Conservation (phyloP, 2,113 vertebrate species). For the Daubentonia madagascariensis region DNA sequence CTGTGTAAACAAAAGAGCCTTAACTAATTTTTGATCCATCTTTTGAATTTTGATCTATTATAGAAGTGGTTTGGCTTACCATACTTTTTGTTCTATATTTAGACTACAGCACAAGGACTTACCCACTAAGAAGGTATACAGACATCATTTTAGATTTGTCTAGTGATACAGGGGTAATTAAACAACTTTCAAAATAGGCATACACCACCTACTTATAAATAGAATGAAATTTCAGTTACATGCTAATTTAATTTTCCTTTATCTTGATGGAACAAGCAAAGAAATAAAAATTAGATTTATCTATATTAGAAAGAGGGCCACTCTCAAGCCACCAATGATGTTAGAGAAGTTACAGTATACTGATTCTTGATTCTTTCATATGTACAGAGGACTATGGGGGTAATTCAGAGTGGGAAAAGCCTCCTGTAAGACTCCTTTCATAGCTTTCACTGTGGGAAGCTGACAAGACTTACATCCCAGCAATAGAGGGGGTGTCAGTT, state of each 20-base stretch:
- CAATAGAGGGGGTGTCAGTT: background rate
- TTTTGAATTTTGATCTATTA: background rate
- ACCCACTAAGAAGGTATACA: background rate
- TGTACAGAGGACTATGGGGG: background rate
- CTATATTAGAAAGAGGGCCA: background rate
- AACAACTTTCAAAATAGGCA: background rate
- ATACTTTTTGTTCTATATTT: background rate
- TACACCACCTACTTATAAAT: background rate
- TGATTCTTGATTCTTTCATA: background rate
- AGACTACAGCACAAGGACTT: background rate
- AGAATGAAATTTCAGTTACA: background rate
- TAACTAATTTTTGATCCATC: background rate
- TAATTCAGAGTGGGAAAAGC: background rate
- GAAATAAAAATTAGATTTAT: background rate
- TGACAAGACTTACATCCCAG: background rate
- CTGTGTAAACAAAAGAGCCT: background rate
- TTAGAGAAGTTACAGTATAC: background rate
- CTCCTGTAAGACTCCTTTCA: background rate
- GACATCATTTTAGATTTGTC: background rate
- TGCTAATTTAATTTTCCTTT: background rate
- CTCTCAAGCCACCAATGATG: background rate
- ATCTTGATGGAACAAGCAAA: slow-evolving; percentile 8
- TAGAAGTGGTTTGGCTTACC: background rate
- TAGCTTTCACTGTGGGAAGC: background rate
- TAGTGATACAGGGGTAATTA: background rate